Percentiles rank a stretch among this genome's conserved stretches.
phyloP scores from a whole-genome alignment of 2,888 invertebrate genomes.

The Sarcophaga variegata region DNA sequence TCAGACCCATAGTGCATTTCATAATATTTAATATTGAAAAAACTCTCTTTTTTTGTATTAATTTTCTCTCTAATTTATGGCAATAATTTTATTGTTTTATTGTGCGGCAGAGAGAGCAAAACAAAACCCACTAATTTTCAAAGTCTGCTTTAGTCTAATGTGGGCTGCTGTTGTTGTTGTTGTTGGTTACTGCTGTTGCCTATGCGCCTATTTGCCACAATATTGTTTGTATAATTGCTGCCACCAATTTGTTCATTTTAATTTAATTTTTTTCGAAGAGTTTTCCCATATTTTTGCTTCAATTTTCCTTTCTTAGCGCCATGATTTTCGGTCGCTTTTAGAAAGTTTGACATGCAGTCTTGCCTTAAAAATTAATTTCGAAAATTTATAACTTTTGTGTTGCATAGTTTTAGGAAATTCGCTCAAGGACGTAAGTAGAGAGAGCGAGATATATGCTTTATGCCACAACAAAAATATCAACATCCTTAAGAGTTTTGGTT shows the following conservation, averaged over 20 bases:
- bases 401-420: conserved; percentile 32
- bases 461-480: conserved; percentile 9
- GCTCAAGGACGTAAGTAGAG: no score
- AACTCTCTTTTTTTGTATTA: neutral
- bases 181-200: neutral
- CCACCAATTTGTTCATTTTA: conserved; percentile 41
- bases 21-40: conserved; percentile 19
- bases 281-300: neutral
- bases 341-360: conserved; percentile 26
- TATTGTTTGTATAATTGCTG: conserved; percentile 42
- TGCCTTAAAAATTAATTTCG: conserved; percentile 30
- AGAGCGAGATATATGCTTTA: no score
- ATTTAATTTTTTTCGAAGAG: neutral
- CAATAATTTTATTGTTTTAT: conserved; percentile 58
- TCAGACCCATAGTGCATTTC: conserved; percentile 24
- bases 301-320: neutral
- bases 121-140: neutral
- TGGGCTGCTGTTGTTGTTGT: conserved; percentile 28
- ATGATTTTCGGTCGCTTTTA: conserved; percentile 1
- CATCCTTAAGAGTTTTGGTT: conserved; percentile 17
- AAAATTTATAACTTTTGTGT: conserved; percentile 54
- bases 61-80: conserved; percentile 33
- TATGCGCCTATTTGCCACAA: neutral
- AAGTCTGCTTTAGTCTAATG: neutral
- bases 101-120: neutral